phyloP scores from a whole-genome alignment of 2,113 vertebrate genomes.

The Nycticebus coucang region DNA sequence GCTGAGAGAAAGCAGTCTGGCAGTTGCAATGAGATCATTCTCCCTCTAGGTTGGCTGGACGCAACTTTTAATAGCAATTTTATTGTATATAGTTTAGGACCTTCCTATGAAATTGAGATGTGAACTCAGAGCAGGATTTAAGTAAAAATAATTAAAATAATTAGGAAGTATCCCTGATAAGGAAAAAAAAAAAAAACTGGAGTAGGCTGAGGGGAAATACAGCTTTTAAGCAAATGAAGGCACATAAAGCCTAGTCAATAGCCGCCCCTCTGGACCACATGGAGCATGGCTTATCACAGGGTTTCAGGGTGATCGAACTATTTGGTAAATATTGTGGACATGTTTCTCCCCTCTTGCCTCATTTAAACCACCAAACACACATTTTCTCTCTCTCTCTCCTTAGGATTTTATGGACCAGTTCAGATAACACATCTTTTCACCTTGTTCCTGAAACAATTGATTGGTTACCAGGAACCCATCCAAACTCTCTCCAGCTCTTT shows the following conservation, averaged over 20 bases:
- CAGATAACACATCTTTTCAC: not conserved
- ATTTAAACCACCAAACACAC: not conserved
- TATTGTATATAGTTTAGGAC: not conserved
- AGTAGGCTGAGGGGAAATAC: not conserved
- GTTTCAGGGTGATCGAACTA: not conserved
- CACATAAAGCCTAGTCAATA: not conserved
- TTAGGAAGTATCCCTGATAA: not conserved
- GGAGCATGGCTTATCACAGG: no score
- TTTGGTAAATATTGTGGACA: no score
- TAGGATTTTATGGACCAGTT: not conserved
- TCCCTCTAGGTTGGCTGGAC: not conserved
- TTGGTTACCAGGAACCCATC: not conserved
- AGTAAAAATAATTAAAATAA: not conserved
- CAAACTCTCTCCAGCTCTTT: not conserved
- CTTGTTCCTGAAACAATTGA: not conserved
- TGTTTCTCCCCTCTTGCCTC: no score
- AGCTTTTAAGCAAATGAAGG: not conserved
- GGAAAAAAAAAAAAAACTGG: not conserved
- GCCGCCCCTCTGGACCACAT: not conserved
- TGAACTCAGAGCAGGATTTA: not conserved
- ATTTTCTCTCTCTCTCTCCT: not conserved
- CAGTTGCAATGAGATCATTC: not conserved
- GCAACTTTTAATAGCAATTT: not conserved
- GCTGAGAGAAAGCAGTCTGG: not conserved
- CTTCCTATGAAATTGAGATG: not conserved